Base-by-base conservation (phyloP, 2,888 invertebrate species). In the Hypomecis atomaria region DNA sequence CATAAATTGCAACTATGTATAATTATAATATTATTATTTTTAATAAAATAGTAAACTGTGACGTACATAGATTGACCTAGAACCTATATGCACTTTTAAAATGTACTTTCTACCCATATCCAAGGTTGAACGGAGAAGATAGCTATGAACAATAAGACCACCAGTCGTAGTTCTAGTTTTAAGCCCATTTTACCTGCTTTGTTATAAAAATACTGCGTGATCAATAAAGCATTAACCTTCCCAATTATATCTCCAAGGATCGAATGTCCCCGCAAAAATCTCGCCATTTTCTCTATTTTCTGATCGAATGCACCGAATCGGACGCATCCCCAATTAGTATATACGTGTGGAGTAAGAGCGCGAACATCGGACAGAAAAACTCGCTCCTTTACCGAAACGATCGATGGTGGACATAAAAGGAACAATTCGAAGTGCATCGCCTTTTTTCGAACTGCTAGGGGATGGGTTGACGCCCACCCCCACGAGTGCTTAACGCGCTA, bases 381-480 rank as follows among this genome's bases (percentile, higher is more conserved):
- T 87, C 89, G 84, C 86, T 89, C 89, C 89, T 90, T 90, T 86
- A 84, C 87, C 83, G 88, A 86, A 88, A 85, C 91, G 92, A 92
- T 92, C 92, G 92, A 92, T 92, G 81, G 87, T 84, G 86, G 89
- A 89, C 92, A 90, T 82, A 92, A 92, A 92, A 92, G 87, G 92
- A 90, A 91, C 92, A 91, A 90, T 90, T 84, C 83, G 82, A 89
- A 89, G 88, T 90, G 89, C 89, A 91, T 90, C 89, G 92, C 91
- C 90, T 90, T 92, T 92, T 92, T 92, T 90, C 88, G 87, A 91
- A 88, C 48, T 82, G 81, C 78, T 79, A 78, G 78, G 76, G 78
- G 73, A 85, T 78, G 78, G 81, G 86, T 82, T 83, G 87, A 85
- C 83, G 83, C 75, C 78, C 73, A 67, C 76, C 73, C 76, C 73